Evolutionary conservation across 2,113 vertebrate genomes (phyloP).

Genomic region (Phylloscopus trochilus): DNA sequence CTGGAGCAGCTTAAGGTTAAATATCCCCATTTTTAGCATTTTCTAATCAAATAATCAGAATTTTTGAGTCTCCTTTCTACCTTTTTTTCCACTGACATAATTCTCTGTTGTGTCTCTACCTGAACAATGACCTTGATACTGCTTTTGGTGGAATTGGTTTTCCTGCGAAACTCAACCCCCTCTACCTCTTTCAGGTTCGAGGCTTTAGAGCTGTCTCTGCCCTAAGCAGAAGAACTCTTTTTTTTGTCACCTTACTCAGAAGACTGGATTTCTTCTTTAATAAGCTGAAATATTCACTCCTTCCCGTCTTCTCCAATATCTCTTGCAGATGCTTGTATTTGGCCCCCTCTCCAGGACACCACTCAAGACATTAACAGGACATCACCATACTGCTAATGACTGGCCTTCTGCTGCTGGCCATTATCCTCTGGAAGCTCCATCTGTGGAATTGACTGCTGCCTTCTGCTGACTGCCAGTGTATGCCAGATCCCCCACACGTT

Average conservation of each 20-base stretch:
- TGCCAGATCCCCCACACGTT: not conserved
- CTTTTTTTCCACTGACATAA: not conserved
- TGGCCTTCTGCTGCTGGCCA: not conserved
- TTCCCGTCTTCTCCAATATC: not conserved
- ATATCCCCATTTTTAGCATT: not conserved
- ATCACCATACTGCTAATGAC: not conserved
- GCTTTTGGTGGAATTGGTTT: not conserved
- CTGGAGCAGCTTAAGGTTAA: not conserved
- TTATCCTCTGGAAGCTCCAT: not conserved
- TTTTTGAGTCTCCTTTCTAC: not conserved
- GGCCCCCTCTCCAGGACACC: not conserved
- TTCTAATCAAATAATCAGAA: not conserved
- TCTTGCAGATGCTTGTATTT: not conserved
- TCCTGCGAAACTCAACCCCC: not conserved
- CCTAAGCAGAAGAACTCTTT: not conserved
- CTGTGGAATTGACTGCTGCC: not conserved
- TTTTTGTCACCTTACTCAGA: not conserved
- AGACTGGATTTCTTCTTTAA: not conserved
- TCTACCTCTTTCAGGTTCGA: not conserved
- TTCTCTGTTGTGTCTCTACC: not conserved
- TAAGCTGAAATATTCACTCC: not conserved
- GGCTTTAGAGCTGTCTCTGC: not conserved
- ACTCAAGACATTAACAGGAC: not conserved
- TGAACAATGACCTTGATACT: not conserved
- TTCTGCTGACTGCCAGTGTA: not conserved